Base-by-base conservation (phyloP, 2,888 invertebrate genomes). In the Teinopalpus imperialis region DNA sequence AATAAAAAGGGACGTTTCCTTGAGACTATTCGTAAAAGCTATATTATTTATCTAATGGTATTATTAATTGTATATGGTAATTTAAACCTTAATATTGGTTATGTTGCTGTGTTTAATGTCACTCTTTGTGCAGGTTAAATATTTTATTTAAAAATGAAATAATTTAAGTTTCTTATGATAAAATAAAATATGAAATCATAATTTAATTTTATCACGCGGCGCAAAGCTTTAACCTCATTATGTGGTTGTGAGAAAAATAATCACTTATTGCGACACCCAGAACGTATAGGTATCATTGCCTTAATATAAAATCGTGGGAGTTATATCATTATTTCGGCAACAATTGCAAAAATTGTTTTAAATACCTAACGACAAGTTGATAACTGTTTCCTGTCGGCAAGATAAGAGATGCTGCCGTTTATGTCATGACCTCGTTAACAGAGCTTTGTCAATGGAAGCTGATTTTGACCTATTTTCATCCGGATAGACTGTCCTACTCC, bases 301-400 rank as follows among this genome's bases (percentile, higher is more conserved):
- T 32, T 61, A 69, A 72, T 69, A 73, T 48, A 47, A 61, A 57
- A 65, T 64, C 70, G 80, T 81, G 78, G 80, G 74, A 75, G 81
- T 81, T 63, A 58, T 58, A 67, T 64, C 69, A 75, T 78, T 78
- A 85, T 86, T 87, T 88, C 87, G 88, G 87, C 87, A 87, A 87
- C 72, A 69, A 82, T 87, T 87, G 88, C 88, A 87, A 87, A 87
- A 87, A 87, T 81, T 81, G 68, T 82, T 75, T 79, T 83, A 78
- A 68, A 67, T 79, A 78, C 76, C 75, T 73, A 82, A 76, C 85
- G 83, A 81, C 82, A 82, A 80, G 70, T 80, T 79, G 88, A 88
- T 88, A 88, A 69, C 69, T 60, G 74, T 58, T 81, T 88, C 87
- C 88, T 82, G 85, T 66, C 63, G 59, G 55, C 58, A 56, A 59